phyloP scores from a whole-genome alignment of 1,140 invertebrate species.

The Branchinecta lynchi region DNA sequence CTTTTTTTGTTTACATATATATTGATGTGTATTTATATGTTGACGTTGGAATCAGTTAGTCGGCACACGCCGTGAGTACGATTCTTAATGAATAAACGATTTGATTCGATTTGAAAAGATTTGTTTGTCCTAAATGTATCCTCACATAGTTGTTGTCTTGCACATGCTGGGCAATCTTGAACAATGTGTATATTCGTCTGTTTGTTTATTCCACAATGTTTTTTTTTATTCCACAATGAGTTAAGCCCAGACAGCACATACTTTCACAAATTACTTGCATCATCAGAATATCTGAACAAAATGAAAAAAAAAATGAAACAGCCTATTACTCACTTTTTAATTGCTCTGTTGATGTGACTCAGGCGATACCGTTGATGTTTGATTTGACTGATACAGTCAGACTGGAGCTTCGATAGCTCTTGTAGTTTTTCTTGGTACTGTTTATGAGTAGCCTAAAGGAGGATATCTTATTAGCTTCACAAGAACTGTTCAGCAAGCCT shows the following conservation, averaged over 20 bases:
- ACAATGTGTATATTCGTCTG: no score
- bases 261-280: neutral
- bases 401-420: conserved; percentile 61
- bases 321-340: conserved; percentile 49
- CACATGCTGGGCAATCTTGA: no score
- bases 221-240: no score
- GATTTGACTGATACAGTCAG: conserved; percentile 71
- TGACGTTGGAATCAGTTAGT: no score
- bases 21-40: no score
- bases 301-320: neutral
- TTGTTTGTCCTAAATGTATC: no score
- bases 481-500: neutral
- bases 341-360: conserved; percentile 53
- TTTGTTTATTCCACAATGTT: no score
- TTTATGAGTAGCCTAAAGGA: conserved; percentile 53
- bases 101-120: no score
- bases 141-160: no score
- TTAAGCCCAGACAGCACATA: neutral
- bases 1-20: no score
- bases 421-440: conserved; percentile 68
- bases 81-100: no score
- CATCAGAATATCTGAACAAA: neutral
- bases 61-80: no score
- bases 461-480: conserved; percentile 21
- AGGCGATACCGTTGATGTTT: conserved; percentile 77